Percentiles rank a stretch among this genome's conserved stretches.
Evolutionary conservation across 2,888 invertebrate species (phyloP).

Genomic region (Xylota sylvarum): DNA sequence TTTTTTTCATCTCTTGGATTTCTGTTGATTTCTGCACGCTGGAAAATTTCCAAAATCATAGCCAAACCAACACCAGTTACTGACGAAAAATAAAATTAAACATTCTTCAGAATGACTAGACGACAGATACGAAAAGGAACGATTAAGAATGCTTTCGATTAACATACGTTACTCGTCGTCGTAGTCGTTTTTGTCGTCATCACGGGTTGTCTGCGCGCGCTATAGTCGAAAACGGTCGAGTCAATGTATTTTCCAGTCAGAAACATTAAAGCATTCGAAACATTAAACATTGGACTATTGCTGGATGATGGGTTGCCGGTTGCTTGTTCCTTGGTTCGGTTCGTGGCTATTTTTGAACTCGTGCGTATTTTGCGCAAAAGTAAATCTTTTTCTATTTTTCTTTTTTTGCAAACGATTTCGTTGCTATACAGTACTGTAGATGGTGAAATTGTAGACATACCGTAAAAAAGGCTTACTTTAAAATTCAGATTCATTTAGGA

Average conservation of each 20-base stretch:
- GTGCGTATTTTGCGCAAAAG: slow-evolving; percentile 58
- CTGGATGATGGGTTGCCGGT: slow-evolving; percentile 59
- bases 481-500: slow-evolving; percentile 52
- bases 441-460: slow-evolving; percentile 43
- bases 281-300: slow-evolving; percentile 45
- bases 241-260: slow-evolving; percentile 74
- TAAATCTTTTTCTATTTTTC: neutral
- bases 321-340: slow-evolving; percentile 45
- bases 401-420: slow-evolving; percentile 55
- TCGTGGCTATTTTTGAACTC: slow-evolving; percentile 71
- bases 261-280: slow-evolving; percentile 68
- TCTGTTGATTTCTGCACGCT: slow-evolving; percentile 53
- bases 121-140: slow-evolving; percentile 71
- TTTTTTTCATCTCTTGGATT: neutral
- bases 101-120: slow-evolving; percentile 71
- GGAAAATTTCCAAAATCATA: slow-evolving; percentile 70
- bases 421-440: slow-evolving; percentile 13
- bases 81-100: slow-evolving; percentile 54
- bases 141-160: slow-evolving; percentile 60
- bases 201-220: slow-evolving; percentile 43
- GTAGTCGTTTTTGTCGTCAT: slow-evolving; percentile 55
- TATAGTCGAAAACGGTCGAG: slow-evolving; percentile 58
- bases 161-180: slow-evolving; percentile 30
- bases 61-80: slow-evolving; percentile 1
- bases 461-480: slow-evolving; percentile 47